Evolutionary conservation across 2,888 invertebrate genomes (phyloP).

Genomic region (Melipona bicolor): DNA sequence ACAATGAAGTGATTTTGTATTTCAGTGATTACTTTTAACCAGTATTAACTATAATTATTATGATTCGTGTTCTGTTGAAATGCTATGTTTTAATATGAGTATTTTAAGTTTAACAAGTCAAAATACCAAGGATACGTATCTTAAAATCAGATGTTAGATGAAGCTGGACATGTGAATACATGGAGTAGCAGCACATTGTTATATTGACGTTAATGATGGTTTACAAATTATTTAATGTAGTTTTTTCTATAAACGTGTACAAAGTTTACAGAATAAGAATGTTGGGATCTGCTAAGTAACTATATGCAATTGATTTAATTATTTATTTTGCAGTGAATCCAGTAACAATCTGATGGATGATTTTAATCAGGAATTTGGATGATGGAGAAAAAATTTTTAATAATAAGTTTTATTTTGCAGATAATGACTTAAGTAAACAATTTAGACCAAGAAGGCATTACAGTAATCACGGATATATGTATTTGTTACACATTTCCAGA

Average conservation of each 20-base stretch:
- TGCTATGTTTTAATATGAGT: constrained; percentile 56
- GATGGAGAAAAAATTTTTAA: constrained; percentile 35
- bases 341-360: not conserved
- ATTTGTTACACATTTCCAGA: constrained; percentile 59
- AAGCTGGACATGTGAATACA: constrained; percentile 34
- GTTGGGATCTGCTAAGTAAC: constrained; percentile 19
- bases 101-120: constrained; percentile 60
- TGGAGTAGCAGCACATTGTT: constrained; percentile 21
- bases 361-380: not conserved
- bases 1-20: constrained; percentile 55
- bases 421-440: constrained; percentile 21
- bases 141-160: constrained; percentile 43
- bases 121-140: constrained; percentile 35
- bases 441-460: constrained; percentile 16
- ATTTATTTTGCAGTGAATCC: constrained; percentile 43
- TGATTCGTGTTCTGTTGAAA: constrained; percentile 57
- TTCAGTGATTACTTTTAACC: constrained; percentile 65
- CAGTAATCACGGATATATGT: constrained; percentile 28
- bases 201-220: constrained; percentile 37
- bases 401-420: constrained; percentile 56
- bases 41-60: constrained; percentile 61
- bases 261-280: constrained; percentile 33
- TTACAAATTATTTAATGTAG: constrained; percentile 27
- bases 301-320: constrained; percentile 20
- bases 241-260: constrained; percentile 8